phyloP scores from a whole-genome alignment of 2,113 vertebrate genomes.

The Paedocypris sp. region DNA sequence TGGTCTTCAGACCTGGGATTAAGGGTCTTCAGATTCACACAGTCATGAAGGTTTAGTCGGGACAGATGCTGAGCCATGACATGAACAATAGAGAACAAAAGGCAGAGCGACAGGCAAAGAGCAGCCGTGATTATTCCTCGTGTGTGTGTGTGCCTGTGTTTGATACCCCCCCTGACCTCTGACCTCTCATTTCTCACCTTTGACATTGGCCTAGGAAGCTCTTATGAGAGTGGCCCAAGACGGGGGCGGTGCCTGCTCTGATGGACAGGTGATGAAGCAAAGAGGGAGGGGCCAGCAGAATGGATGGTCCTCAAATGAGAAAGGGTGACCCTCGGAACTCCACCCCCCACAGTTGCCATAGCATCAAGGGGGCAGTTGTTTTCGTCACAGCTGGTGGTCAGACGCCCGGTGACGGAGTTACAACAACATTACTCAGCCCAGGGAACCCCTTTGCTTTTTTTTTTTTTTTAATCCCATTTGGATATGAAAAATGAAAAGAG shows the following conservation, averaged over 20 bases:
- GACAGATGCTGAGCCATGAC: slow-evolving; percentile 24
- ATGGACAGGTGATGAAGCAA: slow-evolving; percentile 26
- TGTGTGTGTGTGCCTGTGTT: slow-evolving; percentile 20
- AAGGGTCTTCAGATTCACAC: slow-evolving; percentile 28
- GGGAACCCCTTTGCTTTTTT: not conserved
- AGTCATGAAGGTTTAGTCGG: slow-evolving; percentile 26
- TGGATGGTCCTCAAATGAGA: slow-evolving; percentile 40
- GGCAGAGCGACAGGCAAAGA: not conserved
- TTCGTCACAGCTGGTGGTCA: slow-evolving; percentile 44
- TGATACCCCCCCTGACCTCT: slow-evolving; percentile 39
- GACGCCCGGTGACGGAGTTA: slow-evolving; percentile 8
- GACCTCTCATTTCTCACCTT: slow-evolving; percentile 43
- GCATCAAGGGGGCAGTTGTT: slow-evolving; percentile 22
- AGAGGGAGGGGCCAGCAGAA: slow-evolving; percentile 33
- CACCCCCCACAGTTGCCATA: slow-evolving; percentile 13
- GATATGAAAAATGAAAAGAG: slow-evolving; percentile 26
- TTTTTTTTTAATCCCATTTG: slow-evolving; percentile 15
- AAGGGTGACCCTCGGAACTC: slow-evolving; percentile 22
- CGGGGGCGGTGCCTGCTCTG: slow-evolving; percentile 19
- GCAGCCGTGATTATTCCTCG: not conserved
- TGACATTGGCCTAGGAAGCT: slow-evolving; percentile 28
- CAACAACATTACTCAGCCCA: slow-evolving; percentile 22
- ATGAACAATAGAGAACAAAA: slow-evolving; percentile 28
- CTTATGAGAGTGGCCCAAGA: slow-evolving; percentile 27
- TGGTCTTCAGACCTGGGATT: not conserved